phyloP scores from a whole-genome alignment of 2,797 vertebrate species.

The Allobates femoralis region DNA sequence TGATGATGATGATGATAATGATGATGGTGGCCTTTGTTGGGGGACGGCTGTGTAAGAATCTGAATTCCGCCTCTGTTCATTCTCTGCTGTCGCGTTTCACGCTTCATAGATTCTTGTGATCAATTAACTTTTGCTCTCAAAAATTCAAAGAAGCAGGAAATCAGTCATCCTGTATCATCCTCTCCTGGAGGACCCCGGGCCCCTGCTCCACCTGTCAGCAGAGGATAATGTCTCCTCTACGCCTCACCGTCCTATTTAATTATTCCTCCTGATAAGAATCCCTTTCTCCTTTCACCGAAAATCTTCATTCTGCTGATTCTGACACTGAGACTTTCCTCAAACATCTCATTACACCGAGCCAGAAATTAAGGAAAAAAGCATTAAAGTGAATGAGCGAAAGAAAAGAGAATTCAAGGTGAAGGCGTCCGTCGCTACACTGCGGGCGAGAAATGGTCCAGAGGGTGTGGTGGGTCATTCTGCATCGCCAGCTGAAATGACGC shows the following conservation, averaged over 20 bases:
- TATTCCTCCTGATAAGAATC: slow-evolving; percentile 53
- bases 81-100: slow-evolving; percentile 42
- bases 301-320: slow-evolving; percentile 51
- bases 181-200: slow-evolving; percentile 40
- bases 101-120: slow-evolving; percentile 59
- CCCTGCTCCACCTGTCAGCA: slow-evolving; percentile 38
- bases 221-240: slow-evolving; percentile 42
- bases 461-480: slow-evolving; percentile 15
- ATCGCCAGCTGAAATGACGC: background rate
- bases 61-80: slow-evolving; percentile 34
- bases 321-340: slow-evolving; percentile 38
- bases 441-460: background rate
- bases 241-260: slow-evolving; percentile 50
- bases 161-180: slow-evolving; percentile 28
- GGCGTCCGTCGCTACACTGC: background rate
- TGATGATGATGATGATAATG: no score
- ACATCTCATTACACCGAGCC: slow-evolving; percentile 49
- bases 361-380: slow-evolving; percentile 27
- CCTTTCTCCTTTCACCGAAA: slow-evolving; percentile 40
- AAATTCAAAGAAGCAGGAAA: slow-evolving; percentile 59
- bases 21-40: slow-evolving; percentile 30
- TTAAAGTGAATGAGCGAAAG: slow-evolving; percentile 30
- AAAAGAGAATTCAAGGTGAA: slow-evolving; percentile 31
- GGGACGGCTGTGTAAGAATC: slow-evolving; percentile 6
- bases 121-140: slow-evolving; percentile 61